Evolutionary conservation across 2,888 invertebrate genomes (phyloP).

Genomic region (Rhamnusium bicolor): DNA sequence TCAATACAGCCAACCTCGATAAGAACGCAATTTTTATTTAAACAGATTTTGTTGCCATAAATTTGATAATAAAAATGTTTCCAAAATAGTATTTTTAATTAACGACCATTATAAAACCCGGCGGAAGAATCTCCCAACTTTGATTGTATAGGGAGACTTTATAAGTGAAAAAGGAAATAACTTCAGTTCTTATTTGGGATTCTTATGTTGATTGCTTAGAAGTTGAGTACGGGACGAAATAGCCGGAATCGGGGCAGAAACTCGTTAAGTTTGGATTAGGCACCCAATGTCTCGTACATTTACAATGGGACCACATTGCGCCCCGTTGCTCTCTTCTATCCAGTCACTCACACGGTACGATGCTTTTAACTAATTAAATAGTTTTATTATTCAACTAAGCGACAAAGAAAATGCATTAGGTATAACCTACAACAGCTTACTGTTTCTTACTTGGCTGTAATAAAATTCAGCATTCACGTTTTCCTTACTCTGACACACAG

Average conservation of each 20-base stretch:
- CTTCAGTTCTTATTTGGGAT: constrained; percentile 64
- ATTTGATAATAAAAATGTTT: constrained; percentile 20
- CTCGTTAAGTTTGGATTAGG: constrained; percentile 71
- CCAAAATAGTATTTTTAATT: constrained; percentile 36
- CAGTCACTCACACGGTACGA: constrained; percentile 59
- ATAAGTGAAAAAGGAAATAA: constrained; percentile 68
- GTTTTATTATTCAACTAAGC: constrained; percentile 57
- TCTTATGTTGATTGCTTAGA: constrained; percentile 68
- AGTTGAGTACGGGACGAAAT: constrained; percentile 53
- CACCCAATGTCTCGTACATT: constrained; percentile 66
- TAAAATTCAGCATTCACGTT: constrained; percentile 21
- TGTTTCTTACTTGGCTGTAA: constrained; percentile 5
- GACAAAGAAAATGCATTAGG: constrained; percentile 47
- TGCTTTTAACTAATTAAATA: constrained; percentile 66
- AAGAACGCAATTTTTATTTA: neutral
- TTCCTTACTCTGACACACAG: constrained; percentile 20
- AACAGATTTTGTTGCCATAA: neutral
- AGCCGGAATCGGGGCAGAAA: constrained; percentile 63
- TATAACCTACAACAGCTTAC: constrained; percentile 31
- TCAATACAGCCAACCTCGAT: neutral
- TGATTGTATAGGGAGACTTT: constrained; percentile 47
- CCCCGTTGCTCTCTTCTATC: constrained; percentile 49
- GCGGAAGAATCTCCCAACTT: constrained; percentile 26
- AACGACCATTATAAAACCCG: constrained; percentile 39
- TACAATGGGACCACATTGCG: constrained; percentile 47